These are phyloP conservation scores for Zaprionus gabonicus DNA, from an alignment of 1,140 invertebrate species.

Conservation along the genomic window DNA sequence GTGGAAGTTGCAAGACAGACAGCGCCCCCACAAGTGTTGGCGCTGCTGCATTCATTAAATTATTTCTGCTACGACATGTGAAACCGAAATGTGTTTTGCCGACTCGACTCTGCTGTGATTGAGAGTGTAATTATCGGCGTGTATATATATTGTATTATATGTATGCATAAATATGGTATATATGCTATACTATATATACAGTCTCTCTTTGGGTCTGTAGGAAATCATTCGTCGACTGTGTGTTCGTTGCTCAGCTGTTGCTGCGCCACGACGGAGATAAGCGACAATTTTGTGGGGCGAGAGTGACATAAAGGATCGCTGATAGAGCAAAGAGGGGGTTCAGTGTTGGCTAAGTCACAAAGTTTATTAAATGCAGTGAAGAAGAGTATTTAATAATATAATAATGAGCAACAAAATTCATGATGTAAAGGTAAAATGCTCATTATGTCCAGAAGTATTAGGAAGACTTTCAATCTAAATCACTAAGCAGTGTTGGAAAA, in stretches of 20 bases:
- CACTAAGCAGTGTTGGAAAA: not conserved
- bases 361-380: not conserved
- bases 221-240: conserved; percentile 26
- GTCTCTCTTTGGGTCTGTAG: not conserved
- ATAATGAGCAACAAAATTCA: no score
- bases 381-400: not conserved
- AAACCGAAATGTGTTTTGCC: conserved; percentile 39
- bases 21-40: conserved; percentile 32
- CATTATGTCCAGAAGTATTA: no score
- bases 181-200: conserved; percentile 21
- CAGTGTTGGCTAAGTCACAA: not conserved
- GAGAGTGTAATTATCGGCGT: conserved; percentile 41
- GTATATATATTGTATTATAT: not conserved
- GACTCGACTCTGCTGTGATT: conserved; percentile 6
- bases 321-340: not conserved
- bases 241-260: not conserved
- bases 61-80: conserved; percentile 53
- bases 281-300: conserved; percentile 6
- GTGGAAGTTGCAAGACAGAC: not conserved
- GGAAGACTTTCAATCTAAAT: not conserved
- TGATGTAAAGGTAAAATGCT: no score
- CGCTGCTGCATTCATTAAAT: conserved; percentile 50
- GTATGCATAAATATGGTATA: not conserved
- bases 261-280: conserved; percentile 19
- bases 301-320: not conserved